Base-by-base conservation (phyloP, 1,140 invertebrate species). In the Centruroides vittatus region DNA sequence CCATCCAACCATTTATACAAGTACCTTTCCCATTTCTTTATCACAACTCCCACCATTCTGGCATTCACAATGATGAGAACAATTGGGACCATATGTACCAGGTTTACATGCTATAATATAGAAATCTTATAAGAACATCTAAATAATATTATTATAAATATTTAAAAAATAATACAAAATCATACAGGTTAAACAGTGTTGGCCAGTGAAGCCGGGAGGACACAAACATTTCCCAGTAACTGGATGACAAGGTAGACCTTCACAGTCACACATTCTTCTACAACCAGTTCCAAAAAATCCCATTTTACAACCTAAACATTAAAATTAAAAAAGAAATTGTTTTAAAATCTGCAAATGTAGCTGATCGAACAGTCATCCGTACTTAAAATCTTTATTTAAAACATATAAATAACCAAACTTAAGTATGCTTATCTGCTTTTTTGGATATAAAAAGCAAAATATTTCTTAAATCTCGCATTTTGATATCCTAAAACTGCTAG, bases 1-100 rank as follows among this genome's bases (percentile, higher is more conserved):
- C 63, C 4, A 60, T 57, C 58, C 57, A 64, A 35, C 63, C 63
- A 34, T 56, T 34, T 41, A 51, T 35, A 47, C 63, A 64, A 23
- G 36, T 47, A 71, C 91, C 65, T 80, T 75, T 2, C 92, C 91
- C 35, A 77, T 84, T 46, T 79, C 77, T 12, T 84, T 81, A 73
- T 88, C 83, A 73, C 94, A 98, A 11, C 77, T 78, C 34, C 90
- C 93, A 49, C 82, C 83, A 73, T 98, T 97, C 72, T 96, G 89
- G 76, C 95, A 99, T 5, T 82, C 80, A 72, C 95, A 98, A 49
- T 86, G 80, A 41, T 83, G 81, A 61, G 84, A 83, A 69, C 93
- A 97, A 58, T 84, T 79, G 10, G 76, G 72, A 1, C 89, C 89
- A 71, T 87, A 86, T 55, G 79, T 86, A 47, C 85, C 86, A 35